Base-by-base conservation (phyloP, 2,888 invertebrate genomes). In the Apotomis betuletana region DNA sequence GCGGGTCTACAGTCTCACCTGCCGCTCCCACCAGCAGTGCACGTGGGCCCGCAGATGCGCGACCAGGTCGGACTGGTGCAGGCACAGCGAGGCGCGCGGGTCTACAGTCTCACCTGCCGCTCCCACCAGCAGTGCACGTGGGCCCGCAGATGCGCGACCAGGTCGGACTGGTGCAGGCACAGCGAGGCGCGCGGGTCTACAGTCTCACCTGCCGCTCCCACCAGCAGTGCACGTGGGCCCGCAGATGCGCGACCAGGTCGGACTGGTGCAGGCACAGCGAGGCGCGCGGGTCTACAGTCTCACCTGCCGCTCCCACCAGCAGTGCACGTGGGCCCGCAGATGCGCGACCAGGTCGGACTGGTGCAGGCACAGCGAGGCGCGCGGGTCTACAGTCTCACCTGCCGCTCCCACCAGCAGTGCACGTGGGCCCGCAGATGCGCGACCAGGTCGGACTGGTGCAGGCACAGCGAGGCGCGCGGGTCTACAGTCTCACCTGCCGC, bases 1-100 rank as follows among this genome's bases (percentile, higher is more conserved):
- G 96, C 75, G 98, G 97, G 0, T 97, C 96, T 52, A 97, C 95
- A 55, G 44, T 41, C 41, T 65, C 5, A 90, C 91, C 89, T 92
- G 92, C 74, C 94, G 94, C 88, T 98, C 98, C 97, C 98, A 98
- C 98, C 98, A 98, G 77, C 97, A 96, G n/a, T 97, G 97, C 69
- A 98, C 97, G 93, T 98, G 98, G 0, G 98, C 98, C 75, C 98
- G 94, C 67, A 99, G 91, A 87, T 98, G 98, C 4, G 98, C 98
- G 41, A 99, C 96, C 76, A 97, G 95, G 90, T 98, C 98, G n/a
- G 96, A 95, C 57, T 96, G 96, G 77, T 96, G 94, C 89, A 99
- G 94, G 97, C 96, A 98, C 98, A 98, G 76, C 97, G 96, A 9
- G 98, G 94, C 76, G 98, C 91, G 89, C 98, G 97, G 88, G 41